Evolutionary conservation across 2,888 invertebrate genomes (phyloP).

Genomic region (Rhorus exstirpatorius): DNA sequence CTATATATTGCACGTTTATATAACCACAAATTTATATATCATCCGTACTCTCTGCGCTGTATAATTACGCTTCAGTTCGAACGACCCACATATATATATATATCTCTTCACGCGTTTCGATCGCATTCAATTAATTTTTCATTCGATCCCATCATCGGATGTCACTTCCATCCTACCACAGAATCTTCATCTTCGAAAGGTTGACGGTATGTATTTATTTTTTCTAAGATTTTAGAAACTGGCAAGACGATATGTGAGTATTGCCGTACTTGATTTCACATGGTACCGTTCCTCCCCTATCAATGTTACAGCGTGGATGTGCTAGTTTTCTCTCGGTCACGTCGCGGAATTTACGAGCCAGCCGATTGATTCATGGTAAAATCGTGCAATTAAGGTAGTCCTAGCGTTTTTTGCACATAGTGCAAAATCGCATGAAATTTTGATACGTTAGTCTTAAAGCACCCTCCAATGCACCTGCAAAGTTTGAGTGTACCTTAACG

Average conservation of each 20-base stretch:
- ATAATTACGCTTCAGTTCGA: conserved; percentile 62
- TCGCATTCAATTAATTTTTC: conserved; percentile 65
- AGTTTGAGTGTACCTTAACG: too few species aligned
- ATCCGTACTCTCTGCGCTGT: conserved; percentile 43
- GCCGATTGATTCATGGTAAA: conserved; percentile 74
- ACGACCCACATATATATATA: conserved; percentile 55
- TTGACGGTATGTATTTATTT: background rate
- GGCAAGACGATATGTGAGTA: background rate
- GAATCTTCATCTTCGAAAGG: background rate
- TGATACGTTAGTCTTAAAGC: too few species aligned
- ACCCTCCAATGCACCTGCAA: too few species aligned
- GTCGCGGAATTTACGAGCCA: conserved; percentile 73
- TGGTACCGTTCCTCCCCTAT: background rate
- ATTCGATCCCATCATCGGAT: conserved; percentile 26
- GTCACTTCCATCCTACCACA: background rate
- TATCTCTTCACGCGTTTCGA: conserved; percentile 60
- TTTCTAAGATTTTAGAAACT: conserved; percentile 4
- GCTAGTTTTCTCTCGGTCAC: background rate
- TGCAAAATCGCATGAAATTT: too few species aligned
- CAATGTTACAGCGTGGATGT: conserved; percentile 6
- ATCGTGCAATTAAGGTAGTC: too few species aligned
- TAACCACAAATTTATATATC: conserved; percentile 26
- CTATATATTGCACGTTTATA: conserved; percentile 6
- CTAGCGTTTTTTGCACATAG: conserved; percentile 76
- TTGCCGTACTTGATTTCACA: conserved; percentile 7